Base-by-base conservation (phyloP, 92 coral and sea anemone genomes). In the Epizoanthus rinbou region DNA sequence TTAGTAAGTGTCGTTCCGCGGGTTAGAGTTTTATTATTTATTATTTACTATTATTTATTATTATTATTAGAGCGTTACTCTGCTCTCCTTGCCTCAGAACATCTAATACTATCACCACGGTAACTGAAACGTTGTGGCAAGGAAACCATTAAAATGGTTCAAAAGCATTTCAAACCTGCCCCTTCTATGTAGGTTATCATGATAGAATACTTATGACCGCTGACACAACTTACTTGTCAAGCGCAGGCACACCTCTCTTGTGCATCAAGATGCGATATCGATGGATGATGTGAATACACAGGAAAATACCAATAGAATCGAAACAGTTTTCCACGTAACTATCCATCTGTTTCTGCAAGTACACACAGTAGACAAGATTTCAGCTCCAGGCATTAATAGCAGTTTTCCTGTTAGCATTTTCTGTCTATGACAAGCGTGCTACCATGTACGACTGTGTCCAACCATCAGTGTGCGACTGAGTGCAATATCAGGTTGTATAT, bases 241-340 rank as follows among this genome's bases (percentile, higher is more conserved):
- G 89, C 13, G 98, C 99, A 6, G 99, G 99, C 23, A 97, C 98
- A 64, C 89, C 90, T 82, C 99, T 92, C 85, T 97, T 94, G 90
- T 94, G 94, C 99, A 97, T 97, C 5, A 97, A 89, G 50, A 97
- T 97, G 83, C 98, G 84, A 89, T 97, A 97, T 10, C 99, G 92
- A 84, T 97, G 99, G 65, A 94, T 90, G 47, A 97, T 81, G 64
- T 97, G 99, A 75, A 94, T 97, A 69, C 99, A 97, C 47, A 97
- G 87, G 57, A 97, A 97, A 83, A 97, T 91, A 3, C 98, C 99
- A 69, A 97, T 97, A 60, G 98, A 94, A 68, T 97, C 99, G 85
- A 88, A 97, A 73, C 99, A 93, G 75, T 88, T 90, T 57, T 97
- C 98, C 45, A 94, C 86, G 64, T 90, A 97, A 63, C 95, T 89